Evolutionary conservation across 2,888 invertebrate species (phyloP).

Genomic region (Nomada fucata): DNA sequence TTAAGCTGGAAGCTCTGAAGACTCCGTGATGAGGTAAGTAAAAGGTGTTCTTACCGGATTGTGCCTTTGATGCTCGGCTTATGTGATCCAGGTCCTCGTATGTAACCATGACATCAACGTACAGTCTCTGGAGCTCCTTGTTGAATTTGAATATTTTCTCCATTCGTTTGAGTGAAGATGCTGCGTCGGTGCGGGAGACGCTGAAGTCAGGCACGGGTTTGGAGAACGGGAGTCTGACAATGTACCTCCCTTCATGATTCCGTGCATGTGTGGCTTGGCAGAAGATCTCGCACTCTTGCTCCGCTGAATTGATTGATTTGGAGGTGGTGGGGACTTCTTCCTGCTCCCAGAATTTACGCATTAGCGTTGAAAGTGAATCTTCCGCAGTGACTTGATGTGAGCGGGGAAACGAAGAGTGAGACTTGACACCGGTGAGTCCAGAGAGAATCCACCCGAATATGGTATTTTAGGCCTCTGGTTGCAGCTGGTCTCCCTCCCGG

Average conservation of each 20-base stretch:
- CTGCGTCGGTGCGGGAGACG: neutral
- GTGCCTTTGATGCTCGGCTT: neutral
- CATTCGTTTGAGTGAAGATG: neutral
- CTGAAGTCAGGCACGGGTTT: neutral
- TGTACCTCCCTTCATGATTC: neutral
- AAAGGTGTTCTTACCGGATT: neutral
- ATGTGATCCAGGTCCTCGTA: neutral
- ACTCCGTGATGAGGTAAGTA: neutral
- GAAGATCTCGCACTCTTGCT: slow-evolving; percentile 5
- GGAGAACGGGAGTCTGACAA: neutral
- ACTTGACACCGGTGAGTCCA: neutral
- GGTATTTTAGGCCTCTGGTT: neutral
- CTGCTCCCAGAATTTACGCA: slow-evolving; percentile 13
- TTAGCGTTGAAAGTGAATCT: neutral
- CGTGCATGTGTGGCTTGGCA: neutral
- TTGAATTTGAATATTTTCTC: neutral
- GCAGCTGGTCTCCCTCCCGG: neutral
- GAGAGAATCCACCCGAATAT: neutral
- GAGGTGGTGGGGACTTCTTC: slow-evolving; percentile 1
- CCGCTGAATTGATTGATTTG: neutral
- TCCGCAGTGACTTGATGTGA: slow-evolving; percentile 1
- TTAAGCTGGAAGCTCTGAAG: neutral
- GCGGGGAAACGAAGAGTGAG: no score
- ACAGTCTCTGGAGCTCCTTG: neutral
- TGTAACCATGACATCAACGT: neutral